A percentile compares a stretch with the other conserved stretches of the same genome.
These are phyloP conservation scores for Hypanus sabinus DNA, from an alignment of 2,113 vertebrate species.

Conservation along the genomic window DNA sequence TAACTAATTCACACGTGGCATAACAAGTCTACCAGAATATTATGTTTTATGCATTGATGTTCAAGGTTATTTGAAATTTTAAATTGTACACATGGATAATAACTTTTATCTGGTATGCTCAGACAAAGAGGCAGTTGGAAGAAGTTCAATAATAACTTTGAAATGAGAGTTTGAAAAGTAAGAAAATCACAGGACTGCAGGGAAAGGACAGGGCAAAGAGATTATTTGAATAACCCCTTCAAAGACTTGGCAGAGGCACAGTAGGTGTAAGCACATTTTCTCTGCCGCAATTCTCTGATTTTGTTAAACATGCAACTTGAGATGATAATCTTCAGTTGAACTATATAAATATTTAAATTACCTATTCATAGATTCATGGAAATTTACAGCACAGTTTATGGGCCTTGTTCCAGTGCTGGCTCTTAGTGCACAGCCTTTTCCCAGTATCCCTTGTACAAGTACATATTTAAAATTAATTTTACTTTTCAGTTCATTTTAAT, in stretches of 20 bases:
- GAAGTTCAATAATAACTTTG: neutral
- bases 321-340: neutral
- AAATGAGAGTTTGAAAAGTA: neutral
- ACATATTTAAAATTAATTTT: too few species aligned
- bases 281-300: too few species aligned
- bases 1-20: neutral
- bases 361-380: neutral
- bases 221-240: too few species aligned
- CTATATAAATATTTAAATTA: neutral
- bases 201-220: neutral
- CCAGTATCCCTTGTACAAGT: neutral
- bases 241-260: too few species aligned
- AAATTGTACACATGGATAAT: neutral
- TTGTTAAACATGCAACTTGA: neutral
- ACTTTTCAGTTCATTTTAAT: too few species aligned
- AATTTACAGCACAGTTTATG: neutral
- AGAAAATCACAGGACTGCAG: too few species aligned
- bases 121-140: neutral
- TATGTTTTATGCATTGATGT: neutral
- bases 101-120: neutral
- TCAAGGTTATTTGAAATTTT: neutral
- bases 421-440: neutral
- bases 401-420: neutral
- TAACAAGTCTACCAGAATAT: neutral
- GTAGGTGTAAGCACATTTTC: too few species aligned